phyloP scores from a whole-genome alignment of 2,797 vertebrate genomes.

The Hyperoplus lanceolatus region DNA sequence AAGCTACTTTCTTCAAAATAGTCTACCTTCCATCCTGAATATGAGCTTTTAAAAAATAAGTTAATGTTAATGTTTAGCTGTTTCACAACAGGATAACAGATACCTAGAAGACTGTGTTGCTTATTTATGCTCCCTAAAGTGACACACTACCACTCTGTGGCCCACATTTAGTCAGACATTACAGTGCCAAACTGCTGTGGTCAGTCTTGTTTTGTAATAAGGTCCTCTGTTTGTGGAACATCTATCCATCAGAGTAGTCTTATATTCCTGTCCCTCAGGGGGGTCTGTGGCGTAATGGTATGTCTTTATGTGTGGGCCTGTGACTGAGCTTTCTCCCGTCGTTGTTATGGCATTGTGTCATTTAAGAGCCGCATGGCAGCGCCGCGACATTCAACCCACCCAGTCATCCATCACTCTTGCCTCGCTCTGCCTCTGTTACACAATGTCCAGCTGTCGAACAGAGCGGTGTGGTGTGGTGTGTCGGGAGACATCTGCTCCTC shows the following conservation, averaged over 20 bases:
- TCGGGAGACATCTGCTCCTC: constrained; percentile 80
- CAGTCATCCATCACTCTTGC: constrained; percentile 61
- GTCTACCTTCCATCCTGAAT: constrained; percentile 16
- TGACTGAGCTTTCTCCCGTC: constrained; percentile 54
- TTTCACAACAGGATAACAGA: constrained; percentile 57
- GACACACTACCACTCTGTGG: constrained; percentile 53
- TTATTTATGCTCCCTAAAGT: constrained; percentile 51
- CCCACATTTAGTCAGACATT: constrained; percentile 61
- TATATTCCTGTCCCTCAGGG: constrained; percentile 48
- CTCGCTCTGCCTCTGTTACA: constrained; percentile 70
- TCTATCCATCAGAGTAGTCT: constrained; percentile 46
- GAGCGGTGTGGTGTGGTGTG: constrained; percentile 51
- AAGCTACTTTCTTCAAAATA: constrained; percentile 12
- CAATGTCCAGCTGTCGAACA: constrained; percentile 79
- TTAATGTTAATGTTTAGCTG: constrained; percentile 43
- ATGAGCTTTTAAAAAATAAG: constrained; percentile 24
- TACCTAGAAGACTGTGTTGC: constrained; percentile 41
- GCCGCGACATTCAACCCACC: constrained; percentile 56
- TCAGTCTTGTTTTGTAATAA: constrained; percentile 53
- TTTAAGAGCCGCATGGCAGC: constrained; percentile 69
- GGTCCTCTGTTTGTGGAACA: constrained; percentile 54
- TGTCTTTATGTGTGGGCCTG: constrained; percentile 58
- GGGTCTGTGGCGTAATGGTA: constrained; percentile 55
- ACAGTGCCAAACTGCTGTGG: constrained; percentile 55
- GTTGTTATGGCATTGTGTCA: constrained; percentile 38